A percentile compares a stretch with the other conserved stretches of the same genome.
phyloP scores from a whole-genome alignment of 2,797 vertebrate species.

The Melanotaenia nigrans region DNA sequence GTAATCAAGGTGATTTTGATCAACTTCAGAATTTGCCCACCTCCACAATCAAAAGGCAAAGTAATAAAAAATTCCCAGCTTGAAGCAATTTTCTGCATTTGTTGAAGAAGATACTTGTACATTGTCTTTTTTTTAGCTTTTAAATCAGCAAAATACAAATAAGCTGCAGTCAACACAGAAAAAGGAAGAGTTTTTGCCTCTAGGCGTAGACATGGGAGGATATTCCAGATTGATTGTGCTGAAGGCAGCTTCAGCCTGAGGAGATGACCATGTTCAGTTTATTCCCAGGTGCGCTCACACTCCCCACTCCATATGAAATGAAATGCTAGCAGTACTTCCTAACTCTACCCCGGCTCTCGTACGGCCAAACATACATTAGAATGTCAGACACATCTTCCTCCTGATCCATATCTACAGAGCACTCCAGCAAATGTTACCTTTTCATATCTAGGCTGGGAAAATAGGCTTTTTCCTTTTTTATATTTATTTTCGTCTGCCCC shows the following conservation, averaged over 20 bases:
- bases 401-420: constrained; percentile 67
- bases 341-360: constrained; percentile 33
- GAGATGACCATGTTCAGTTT: constrained; percentile 47
- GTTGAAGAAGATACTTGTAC: neutral
- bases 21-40: neutral
- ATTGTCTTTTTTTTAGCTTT: too few species aligned
- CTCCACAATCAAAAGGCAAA: neutral
- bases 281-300: constrained; percentile 36
- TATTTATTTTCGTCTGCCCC: constrained; percentile 1
- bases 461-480: constrained; percentile 29
- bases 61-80: neutral
- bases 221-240: constrained; percentile 48
- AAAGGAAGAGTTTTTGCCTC: constrained; percentile 12
- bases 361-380: constrained; percentile 68
- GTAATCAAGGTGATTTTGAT: neutral
- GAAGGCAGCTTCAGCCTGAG: constrained; percentile 39
- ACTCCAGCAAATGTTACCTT: constrained; percentile 77
- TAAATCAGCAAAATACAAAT: neutral
- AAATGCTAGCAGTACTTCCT: constrained; percentile 41
- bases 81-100: neutral
- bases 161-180: neutral
- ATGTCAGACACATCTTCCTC: constrained; percentile 71
- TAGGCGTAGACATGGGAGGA: constrained; percentile 30
- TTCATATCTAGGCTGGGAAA: constrained; percentile 65
- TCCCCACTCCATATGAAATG: constrained; percentile 42